phyloP scores from a whole-genome alignment of 2,888 invertebrate species.

The Napeogenes sylphis region DNA sequence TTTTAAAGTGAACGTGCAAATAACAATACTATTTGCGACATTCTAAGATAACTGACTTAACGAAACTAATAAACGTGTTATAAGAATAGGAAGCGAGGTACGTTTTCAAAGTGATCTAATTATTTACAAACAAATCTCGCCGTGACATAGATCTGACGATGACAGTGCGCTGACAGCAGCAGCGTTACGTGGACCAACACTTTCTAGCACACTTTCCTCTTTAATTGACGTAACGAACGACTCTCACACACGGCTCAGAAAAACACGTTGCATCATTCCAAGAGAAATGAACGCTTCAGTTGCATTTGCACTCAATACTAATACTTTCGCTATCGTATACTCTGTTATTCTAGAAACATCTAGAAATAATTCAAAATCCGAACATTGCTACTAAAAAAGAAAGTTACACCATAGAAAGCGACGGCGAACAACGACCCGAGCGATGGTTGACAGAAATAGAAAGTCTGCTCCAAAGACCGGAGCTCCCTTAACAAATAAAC shows the following conservation, averaged over 20 bases:
- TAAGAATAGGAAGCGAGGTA: slow-evolving; percentile 38
- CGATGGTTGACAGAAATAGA: slow-evolving; percentile 73
- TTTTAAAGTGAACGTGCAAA: background rate
- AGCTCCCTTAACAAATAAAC: slow-evolving; percentile 73
- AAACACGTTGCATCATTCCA: slow-evolving; percentile 74
- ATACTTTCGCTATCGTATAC: no score
- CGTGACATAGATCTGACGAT: slow-evolving; percentile 59
- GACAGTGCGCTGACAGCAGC: slow-evolving; percentile 33
- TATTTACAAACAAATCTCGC: slow-evolving; percentile 70
- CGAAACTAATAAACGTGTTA: slow-evolving; percentile 29
- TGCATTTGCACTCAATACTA: slow-evolving; percentile 7
- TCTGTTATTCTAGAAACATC: no score
- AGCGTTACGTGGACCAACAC: slow-evolving; percentile 63
- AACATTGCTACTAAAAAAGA: slow-evolving; percentile 63
- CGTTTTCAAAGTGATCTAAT: slow-evolving; percentile 49
- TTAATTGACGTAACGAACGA: slow-evolving; percentile 75
- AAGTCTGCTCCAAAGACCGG: slow-evolving; percentile 68
- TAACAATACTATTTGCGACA: background rate
- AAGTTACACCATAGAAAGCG: slow-evolving; percentile 75
- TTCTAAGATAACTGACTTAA: background rate
- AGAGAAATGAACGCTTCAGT: slow-evolving; percentile 61
- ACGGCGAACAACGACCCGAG: slow-evolving; percentile 69
- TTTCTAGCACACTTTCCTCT: slow-evolving; percentile 72
- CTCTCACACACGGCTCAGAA: slow-evolving; percentile 68
- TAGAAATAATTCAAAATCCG: slow-evolving; percentile 26